A percentile compares a stretch with the other conserved stretches of the same genome.
These are phyloP conservation scores for Cataglyphis altisquamis DNA, from an alignment of 2,888 invertebrate species.

Conservation along the genomic window DNA sequence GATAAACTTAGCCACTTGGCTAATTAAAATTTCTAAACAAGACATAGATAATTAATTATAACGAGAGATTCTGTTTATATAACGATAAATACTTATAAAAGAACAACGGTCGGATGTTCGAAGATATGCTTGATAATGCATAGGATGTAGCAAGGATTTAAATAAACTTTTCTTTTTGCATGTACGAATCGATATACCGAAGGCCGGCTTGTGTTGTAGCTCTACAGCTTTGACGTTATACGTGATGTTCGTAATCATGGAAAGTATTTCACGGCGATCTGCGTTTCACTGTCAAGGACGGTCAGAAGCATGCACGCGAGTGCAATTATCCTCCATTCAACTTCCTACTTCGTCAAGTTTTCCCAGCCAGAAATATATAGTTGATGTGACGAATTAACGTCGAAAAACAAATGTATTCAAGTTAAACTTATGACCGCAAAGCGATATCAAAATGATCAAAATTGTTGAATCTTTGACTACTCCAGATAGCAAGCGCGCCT, in stretches of 20 bases:
- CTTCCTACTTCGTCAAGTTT: background rate
- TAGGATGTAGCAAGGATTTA: background rate
- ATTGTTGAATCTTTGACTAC: too few relatives aligned
- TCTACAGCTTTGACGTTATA: conserved; percentile 33
- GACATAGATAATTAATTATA: background rate
- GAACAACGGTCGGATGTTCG: conserved; percentile 39
- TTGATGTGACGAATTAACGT: too few relatives aligned
- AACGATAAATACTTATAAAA: background rate
- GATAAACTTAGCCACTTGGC: conserved; percentile 2
- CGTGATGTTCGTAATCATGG: conserved; percentile 16
- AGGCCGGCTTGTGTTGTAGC: conserved; percentile 20
- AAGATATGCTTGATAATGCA: background rate
- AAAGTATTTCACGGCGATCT: conserved; percentile 46
- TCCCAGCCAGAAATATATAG: too few relatives aligned
- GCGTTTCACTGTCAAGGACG: conserved; percentile 51
- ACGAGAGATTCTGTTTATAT: background rate
- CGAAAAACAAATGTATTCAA: too few relatives aligned
- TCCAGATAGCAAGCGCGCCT: too few relatives aligned
- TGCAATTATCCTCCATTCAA: conserved; percentile 33
- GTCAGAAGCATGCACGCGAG: conserved; percentile 45
- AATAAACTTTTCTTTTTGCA: conserved; percentile 39
- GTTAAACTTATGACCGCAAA: too few relatives aligned
- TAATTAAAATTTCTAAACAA: conserved; percentile 40
- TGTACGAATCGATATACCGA: conserved; percentile 47
- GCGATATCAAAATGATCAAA: too few relatives aligned